These are phyloP conservation scores for Drosophila albomicans DNA, from an alignment of 1,140 invertebrate species.

Conservation along the genomic window DNA sequence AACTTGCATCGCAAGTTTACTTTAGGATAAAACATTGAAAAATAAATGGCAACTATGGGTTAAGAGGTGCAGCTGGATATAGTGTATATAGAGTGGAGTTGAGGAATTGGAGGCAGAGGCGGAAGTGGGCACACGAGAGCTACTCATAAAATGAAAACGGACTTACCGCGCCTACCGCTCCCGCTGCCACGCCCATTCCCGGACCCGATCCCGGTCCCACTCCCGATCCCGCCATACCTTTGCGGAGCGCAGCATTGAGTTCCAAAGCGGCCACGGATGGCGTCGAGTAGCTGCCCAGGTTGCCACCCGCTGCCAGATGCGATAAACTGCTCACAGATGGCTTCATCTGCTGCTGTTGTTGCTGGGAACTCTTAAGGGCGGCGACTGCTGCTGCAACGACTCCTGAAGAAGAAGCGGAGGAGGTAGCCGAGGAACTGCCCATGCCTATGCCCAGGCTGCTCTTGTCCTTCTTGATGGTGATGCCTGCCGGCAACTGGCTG, in stretches of 20 bases:
- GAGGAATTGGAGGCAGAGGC: slow-evolving; percentile 46
- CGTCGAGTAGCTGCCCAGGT: slow-evolving; percentile 44
- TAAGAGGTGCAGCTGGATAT: slow-evolving; percentile 58
- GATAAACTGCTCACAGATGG: slow-evolving; percentile 62
- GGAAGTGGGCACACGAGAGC: slow-evolving; percentile 61
- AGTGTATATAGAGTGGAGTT: slow-evolving; percentile 23
- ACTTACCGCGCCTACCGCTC: slow-evolving; percentile 76
- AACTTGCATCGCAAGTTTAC: slow-evolving; percentile 11
- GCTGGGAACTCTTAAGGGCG: slow-evolving; percentile 63
- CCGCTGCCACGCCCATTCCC: slow-evolving; percentile 43
- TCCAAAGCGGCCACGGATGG: slow-evolving; percentile 58
- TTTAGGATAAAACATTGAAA: slow-evolving; percentile 26
- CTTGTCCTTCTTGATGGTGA: slow-evolving; percentile 43
- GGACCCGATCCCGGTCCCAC: slow-evolving; percentile 35
- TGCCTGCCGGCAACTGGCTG: slow-evolving; percentile 22
- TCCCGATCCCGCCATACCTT: slow-evolving; percentile 63
- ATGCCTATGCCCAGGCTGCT: background rate
- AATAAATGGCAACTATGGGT: slow-evolving; percentile 55
- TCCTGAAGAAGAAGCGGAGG: slow-evolving; percentile 23
- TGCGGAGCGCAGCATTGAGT: slow-evolving; percentile 70
- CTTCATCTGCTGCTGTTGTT: slow-evolving; percentile 58
- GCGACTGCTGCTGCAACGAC: slow-evolving; percentile 59
- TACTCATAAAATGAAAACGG: slow-evolving; percentile 80
- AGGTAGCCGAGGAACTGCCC: slow-evolving; percentile 15
- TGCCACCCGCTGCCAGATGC: slow-evolving; percentile 60